A percentile compares a stretch with the other conserved stretches of the same genome.
Conservation (phyloP, 2,113 vertebrate genomes). For the Anolis sagrei region DNA sequence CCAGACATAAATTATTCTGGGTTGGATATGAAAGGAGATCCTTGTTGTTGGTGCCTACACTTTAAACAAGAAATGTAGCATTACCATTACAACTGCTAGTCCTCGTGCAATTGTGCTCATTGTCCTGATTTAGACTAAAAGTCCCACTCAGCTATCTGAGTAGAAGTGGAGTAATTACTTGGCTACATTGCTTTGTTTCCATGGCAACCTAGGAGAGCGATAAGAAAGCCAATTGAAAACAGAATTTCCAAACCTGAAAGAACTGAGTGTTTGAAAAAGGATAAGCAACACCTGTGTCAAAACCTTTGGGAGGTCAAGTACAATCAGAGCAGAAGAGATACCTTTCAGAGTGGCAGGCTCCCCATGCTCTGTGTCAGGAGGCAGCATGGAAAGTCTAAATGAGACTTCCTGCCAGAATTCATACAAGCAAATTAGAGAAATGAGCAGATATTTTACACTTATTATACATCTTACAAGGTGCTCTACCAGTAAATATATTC, state of each 20-base stretch:
- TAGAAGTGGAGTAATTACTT: neutral
- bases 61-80: neutral
- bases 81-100: neutral
- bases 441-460: neutral
- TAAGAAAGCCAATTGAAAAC: neutral
- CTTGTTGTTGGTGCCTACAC: neutral
- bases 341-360: neutral
- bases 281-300: neutral
- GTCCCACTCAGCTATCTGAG: neutral
- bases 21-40: neutral
- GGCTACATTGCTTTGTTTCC: neutral
- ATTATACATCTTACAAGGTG: constrained; percentile 24
- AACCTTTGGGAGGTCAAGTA: neutral
- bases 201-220: neutral
- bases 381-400: neutral
- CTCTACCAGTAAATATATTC: neutral
- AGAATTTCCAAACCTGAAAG: neutral
- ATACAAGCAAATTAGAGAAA: neutral
- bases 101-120: neutral
- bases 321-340: neutral
- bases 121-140: neutral
- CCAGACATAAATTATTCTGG: neutral
- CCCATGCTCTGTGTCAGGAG: neutral
- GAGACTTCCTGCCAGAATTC: neutral
- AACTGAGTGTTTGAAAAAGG: neutral